Evolutionary conservation across 2,797 vertebrate genomes (phyloP).

Genomic region (Lates japonicus): DNA sequence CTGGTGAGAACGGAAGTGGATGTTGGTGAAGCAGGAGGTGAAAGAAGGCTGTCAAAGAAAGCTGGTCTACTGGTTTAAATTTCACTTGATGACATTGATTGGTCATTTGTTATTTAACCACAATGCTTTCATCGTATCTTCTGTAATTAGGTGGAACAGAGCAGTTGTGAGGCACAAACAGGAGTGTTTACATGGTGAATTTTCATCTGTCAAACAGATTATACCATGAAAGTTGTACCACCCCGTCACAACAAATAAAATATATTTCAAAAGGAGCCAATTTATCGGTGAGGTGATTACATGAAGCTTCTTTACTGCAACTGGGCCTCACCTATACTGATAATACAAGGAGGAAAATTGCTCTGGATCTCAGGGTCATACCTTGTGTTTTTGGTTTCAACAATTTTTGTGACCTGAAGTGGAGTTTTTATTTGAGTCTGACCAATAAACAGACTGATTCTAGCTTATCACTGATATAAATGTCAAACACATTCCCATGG

Average conservation of each 20-base stretch:
- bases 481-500: not conserved
- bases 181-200: conserved; percentile 30
- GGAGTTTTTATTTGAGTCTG: not conserved
- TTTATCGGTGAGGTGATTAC: not conserved
- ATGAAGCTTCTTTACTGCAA: not conserved
- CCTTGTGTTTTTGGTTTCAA: not conserved
- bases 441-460: not conserved
- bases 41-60: conserved; percentile 35
- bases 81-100: conserved; percentile 16
- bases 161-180: conserved; percentile 24
- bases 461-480: not conserved
- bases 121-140: conserved; percentile 2
- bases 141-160: not conserved
- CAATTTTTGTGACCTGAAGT: conserved; percentile 2
- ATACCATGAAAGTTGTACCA: not conserved
- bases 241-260: not conserved
- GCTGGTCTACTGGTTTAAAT: conserved; percentile 5
- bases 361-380: not conserved
- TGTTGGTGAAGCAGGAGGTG: conserved; percentile 36
- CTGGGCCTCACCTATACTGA: not conserved
- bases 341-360: not conserved
- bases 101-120: not conserved
- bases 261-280: not conserved
- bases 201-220: conserved; percentile 32
- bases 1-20: conserved; percentile 58